Evolutionary conservation across 2,888 invertebrate genomes (phyloP).

Genomic region (Hydraecia micacea): DNA sequence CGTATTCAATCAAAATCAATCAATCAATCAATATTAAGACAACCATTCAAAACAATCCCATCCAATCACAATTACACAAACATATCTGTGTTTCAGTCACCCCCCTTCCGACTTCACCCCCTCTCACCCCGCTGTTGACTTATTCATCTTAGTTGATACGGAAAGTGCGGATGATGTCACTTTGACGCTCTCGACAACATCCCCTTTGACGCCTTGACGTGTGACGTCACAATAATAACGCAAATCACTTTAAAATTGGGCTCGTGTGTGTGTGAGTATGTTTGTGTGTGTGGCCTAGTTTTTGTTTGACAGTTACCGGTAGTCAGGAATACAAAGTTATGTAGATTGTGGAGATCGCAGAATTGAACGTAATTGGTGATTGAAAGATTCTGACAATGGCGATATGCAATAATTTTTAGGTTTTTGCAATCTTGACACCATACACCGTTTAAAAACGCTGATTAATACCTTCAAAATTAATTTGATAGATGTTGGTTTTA

Average conservation of each 20-base stretch:
- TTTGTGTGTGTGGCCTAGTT: conserved; percentile 34
- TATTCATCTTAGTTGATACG: conserved; percentile 37
- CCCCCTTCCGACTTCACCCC: neutral
- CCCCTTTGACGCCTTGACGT: conserved; percentile 36
- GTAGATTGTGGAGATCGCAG: neutral
- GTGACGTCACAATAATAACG: conserved; percentile 20
- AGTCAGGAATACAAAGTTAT: neutral
- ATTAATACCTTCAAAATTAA: too few species aligned
- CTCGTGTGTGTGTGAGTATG: neutral
- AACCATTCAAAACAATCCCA: conserved; percentile 41
- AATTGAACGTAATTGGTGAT: neutral
- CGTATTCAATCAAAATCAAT: conserved; percentile 25
- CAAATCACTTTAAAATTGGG: conserved; percentile 28
- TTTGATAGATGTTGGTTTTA: too few species aligned
- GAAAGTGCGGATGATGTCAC: conserved; percentile 54
- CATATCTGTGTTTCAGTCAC: conserved; percentile 13
- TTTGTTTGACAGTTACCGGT: conserved; percentile 14
- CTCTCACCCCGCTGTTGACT: neutral
- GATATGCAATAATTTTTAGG: too few species aligned
- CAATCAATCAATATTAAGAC: conserved; percentile 32
- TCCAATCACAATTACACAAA: conserved; percentile 38
- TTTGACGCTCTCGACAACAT: conserved; percentile 43
- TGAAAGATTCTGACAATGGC: neutral
- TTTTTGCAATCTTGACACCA: neutral
- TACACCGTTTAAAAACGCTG: too few species aligned